Conservation (phyloP, 2,113 vertebrate species). For the Saimiri boliviensis region DNA sequence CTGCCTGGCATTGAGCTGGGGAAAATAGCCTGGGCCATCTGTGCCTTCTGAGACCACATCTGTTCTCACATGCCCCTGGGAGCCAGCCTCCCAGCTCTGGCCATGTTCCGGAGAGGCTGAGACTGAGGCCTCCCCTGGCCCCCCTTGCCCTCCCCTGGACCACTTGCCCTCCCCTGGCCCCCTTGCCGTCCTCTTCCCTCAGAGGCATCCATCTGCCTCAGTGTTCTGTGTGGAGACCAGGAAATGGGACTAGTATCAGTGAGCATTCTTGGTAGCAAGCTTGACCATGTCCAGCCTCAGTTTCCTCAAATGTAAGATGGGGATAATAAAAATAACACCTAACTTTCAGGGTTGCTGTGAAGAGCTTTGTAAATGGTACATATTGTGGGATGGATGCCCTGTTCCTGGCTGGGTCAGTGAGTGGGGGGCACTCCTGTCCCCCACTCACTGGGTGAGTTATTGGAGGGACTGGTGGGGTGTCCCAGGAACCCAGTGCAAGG, state of each 20-base stretch:
- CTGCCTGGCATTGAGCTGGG: background rate
- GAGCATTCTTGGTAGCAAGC: background rate
- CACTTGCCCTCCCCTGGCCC: no score
- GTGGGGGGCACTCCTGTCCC: background rate
- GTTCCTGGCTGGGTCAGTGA: background rate
- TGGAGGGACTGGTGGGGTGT: background rate
- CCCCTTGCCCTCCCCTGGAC: no score
- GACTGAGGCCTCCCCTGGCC: no score
- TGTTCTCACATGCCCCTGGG: background rate
- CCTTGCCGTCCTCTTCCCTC: no score
- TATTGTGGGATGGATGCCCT: accelerated
- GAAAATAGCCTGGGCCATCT: background rate
- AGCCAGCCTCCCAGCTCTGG: background rate
- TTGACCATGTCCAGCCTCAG: background rate
- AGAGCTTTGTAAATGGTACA: background rate
- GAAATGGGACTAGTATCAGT: background rate
- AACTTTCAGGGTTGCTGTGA: background rate
- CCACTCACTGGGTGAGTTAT: background rate
- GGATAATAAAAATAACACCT: no score
- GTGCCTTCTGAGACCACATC: background rate
- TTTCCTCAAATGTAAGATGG: background rate
- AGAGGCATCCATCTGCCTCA: no score
- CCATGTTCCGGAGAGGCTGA: no score
- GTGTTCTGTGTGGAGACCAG: background rate
- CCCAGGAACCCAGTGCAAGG: background rate